A percentile compares a stretch with the other conserved stretches of the same genome.
phyloP scores from a whole-genome alignment of 2,888 invertebrate genomes.

The Arge pagana region DNA sequence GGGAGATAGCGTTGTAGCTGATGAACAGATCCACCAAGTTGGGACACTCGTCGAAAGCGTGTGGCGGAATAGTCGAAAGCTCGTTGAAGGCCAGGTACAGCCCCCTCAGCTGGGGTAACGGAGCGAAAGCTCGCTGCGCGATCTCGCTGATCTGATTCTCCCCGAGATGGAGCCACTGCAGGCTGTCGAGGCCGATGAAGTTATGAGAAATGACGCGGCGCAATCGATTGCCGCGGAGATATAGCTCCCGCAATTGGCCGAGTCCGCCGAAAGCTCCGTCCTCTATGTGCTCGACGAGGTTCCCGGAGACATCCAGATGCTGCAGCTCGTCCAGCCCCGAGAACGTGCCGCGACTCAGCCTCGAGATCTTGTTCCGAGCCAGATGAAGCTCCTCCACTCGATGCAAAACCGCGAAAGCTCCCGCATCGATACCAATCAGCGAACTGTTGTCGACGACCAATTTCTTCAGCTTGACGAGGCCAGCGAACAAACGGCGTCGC shows the following conservation, averaged over 20 bases:
- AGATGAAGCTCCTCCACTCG: constrained; percentile 10
- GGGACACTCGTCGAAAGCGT: constrained; percentile 1
- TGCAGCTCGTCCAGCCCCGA: background rate
- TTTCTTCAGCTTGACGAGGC: constrained; percentile 1
- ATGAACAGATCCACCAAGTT: background rate
- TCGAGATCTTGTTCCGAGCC: background rate
- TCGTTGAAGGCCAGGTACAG: constrained; percentile 10
- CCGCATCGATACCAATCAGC: background rate
- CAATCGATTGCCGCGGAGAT: constrained; percentile 10
- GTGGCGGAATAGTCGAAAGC: background rate
- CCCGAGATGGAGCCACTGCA: constrained; percentile 16
- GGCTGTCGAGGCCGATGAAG: background rate
- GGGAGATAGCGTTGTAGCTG: background rate
- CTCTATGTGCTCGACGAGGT: constrained; percentile 5
- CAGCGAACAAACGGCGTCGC: background rate
- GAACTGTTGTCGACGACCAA: constrained; percentile 1
- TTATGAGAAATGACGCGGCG: background rate
- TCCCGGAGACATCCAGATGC: constrained; percentile 10
- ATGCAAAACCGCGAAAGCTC: background rate
- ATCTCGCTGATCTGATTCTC: constrained; percentile 5
- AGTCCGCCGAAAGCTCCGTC: constrained; percentile 14
- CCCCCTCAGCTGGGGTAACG: background rate
- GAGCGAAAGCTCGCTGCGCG: background rate
- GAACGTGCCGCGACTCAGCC: background rate
- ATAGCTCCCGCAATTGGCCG: constrained; percentile 4